Evolutionary conservation across 2,888 invertebrate species (phyloP).

Genomic region (Netelia inedita): DNA sequence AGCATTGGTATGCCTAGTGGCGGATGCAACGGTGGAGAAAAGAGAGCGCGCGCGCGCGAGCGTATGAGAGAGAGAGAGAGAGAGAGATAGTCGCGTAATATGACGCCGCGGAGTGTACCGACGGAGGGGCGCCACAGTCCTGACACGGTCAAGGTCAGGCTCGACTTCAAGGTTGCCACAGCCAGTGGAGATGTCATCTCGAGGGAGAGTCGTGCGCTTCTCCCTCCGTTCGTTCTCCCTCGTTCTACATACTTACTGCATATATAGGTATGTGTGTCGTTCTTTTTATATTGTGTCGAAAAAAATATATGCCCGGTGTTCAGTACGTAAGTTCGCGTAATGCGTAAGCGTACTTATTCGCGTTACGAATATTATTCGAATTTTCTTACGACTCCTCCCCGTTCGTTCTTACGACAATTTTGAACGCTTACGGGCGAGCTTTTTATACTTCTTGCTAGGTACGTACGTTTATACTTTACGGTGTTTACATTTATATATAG

Average conservation of each 20-base stretch:
- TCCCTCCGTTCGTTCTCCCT: slow-evolving; percentile 47
- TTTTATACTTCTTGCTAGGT: no score
- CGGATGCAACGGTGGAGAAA: slow-evolving; percentile 60
- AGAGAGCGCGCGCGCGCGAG: slow-evolving; percentile 66
- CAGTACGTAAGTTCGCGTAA: background rate
- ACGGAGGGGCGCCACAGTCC: slow-evolving; percentile 72
- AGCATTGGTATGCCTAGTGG: slow-evolving; percentile 57
- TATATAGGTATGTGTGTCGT: slow-evolving; percentile 61
- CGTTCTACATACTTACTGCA: slow-evolving; percentile 52
- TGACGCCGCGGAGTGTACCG: slow-evolving; percentile 69
- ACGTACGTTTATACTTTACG: no score
- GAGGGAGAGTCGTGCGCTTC: slow-evolving; percentile 71
- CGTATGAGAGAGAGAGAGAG: slow-evolving; percentile 74
- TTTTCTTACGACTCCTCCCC: background rate
- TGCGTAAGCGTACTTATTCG: background rate
- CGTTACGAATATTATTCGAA: background rate
- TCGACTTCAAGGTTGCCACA: slow-evolving; percentile 80
- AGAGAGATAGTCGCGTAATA: slow-evolving; percentile 73
- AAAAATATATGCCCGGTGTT: background rate
- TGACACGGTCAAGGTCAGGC: slow-evolving; percentile 84
- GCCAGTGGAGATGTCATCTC: slow-evolving; percentile 81
- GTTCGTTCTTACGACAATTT: background rate
- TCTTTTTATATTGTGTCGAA: slow-evolving; percentile 11
- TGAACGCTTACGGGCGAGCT: no score
- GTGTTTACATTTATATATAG: no score